Evolutionary conservation across 2,888 invertebrate species (phyloP), one percentile per base, ranked within the genome.

Genomic region (Parasteatoda lunata): DNA sequence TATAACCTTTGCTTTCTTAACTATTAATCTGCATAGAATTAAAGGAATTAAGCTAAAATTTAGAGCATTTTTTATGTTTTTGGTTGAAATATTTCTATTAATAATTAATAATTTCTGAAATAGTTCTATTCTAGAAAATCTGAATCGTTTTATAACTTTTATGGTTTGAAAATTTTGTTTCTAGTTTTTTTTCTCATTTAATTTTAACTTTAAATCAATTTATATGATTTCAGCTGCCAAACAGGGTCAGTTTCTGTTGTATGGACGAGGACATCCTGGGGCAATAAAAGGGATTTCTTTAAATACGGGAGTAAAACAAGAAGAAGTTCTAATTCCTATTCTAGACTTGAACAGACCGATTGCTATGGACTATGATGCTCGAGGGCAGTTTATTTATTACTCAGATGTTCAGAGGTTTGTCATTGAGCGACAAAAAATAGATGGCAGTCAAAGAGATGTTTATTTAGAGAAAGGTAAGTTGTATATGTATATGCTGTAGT

Each of bases 321-420:
- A 92, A 82, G 94, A 94, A 91, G 94, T 94, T 73, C 95, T 94
- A 92, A 93, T 94, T 89, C 96, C 96, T 54, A 94, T 96, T 90
- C 93, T 94, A 68, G 94, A 94, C 91, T 93, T 95, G 45, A 93
- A 93, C 70, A 93, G 94, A 90, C 95, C 95, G 88, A 93, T 94
- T 78, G 94, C 94, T 71, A 92, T 96, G 88, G 96, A 95, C 92
- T 95, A 94, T 90, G 95, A 96, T 92, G 93, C 94, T 0, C 92
- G 91, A 79, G 93, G 93, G 11, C 92, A 93, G 89, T 92, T 93
- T 89, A 93, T 96, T 75, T 95, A 95, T 92, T 95, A 94, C 92
- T 94, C 95, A 2, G 94, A 94, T 90, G 92, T 92, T 72, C 92
- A 92, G 89, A 91, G 92, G 91, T 94, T 93, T 91, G 93, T 93